Evolutionary conservation across 2,113 vertebrate species (phyloP), one percentile per base, ranked within the genome.

Genomic region (Empidonax traillii): DNA sequence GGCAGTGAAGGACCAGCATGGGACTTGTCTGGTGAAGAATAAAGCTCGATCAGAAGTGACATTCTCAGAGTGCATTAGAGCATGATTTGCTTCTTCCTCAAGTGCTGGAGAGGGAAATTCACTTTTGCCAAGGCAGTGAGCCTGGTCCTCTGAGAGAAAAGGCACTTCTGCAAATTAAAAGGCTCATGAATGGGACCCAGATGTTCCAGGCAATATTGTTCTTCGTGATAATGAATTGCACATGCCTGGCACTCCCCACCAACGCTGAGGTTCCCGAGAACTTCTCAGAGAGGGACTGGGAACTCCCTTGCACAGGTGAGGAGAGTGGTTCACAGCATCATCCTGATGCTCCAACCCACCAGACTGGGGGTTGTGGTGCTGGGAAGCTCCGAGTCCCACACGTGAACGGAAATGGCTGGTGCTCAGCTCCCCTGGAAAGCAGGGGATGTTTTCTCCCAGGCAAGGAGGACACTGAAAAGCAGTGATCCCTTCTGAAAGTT

Each of bases 161-260:
- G 49, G 33, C 69, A 47, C 56, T 89, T 94, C 13, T 49, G 52
- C 52, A 47, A 77, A 75, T 51, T 20, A 51, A 85, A 89, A 77
- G 19, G 14, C 68, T 33, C 12, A 18, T 15, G 83, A 77, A 97
- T 74, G 76, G 52, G 68, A 31, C 68, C 47, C 91, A 94, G 92
- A 94, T 94, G 86, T 90, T 84, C 46, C 61, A 84, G 83, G 76
- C 4, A 7, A 92, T 89, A 55, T 77, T 90, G 80, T 78, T 89
- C 73, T 75, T 61, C 27, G 53, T 56, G 49, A 43, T 55, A 90
- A 93, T 82, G 71, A 72, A 78, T 31, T 85, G 66, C 90, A 95
- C 62, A 68, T 93, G 92, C 49, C 77, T 65, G 71, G 35, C 74
- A 72, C 28, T 65, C 56, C 41, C 33, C 4, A 1, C 37, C 63